phyloP scores from a whole-genome alignment of 2,113 vertebrate genomes.

The Trematomus loennbergii region DNA sequence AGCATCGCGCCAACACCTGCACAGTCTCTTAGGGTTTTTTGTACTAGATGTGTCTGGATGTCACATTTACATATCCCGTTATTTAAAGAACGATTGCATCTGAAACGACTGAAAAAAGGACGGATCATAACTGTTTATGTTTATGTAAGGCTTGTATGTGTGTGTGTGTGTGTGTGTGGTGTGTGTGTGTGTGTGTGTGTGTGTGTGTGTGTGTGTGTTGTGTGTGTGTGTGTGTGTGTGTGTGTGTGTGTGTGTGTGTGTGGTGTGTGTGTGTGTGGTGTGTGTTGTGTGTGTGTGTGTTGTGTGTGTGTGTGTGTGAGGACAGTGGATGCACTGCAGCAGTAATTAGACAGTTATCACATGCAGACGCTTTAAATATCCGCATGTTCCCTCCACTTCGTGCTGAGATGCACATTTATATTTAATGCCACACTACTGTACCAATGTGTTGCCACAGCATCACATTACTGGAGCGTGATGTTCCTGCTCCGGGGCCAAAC shows the following conservation, averaged over 20 bases:
- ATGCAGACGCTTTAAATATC: slow-evolving; percentile 50
- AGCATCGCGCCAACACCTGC: too few relatives aligned
- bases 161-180: too few relatives aligned
- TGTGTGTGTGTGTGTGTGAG: slow-evolving; percentile 24
- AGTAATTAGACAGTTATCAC: slow-evolving; percentile 57
- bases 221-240: too few relatives aligned
- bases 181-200: neutral
- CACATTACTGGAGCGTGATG: slow-evolving; percentile 83
- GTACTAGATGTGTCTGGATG: neutral
- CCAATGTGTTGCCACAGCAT: slow-evolving; percentile 70
- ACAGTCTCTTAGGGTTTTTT: neutral
- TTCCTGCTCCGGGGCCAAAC: slow-evolving; percentile 78
- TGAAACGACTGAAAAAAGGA: neutral
- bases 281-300: too few relatives aligned
- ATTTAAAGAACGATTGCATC: slow-evolving; percentile 12
- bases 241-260: too few relatives aligned
- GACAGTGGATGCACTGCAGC: slow-evolving; percentile 15
- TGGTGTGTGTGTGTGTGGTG: too few relatives aligned
- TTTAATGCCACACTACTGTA: slow-evolving; percentile 68
- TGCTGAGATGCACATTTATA: slow-evolving; percentile 65
- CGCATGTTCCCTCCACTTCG: slow-evolving; percentile 34
- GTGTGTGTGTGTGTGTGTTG: too few relatives aligned
- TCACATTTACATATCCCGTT: neutral
- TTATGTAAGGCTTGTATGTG: too few relatives aligned
- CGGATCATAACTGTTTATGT: neutral